Percentiles rank a stretch among this genome's conserved stretches.
Evolutionary conservation across 2,113 vertebrate genomes (phyloP).

Genomic region (Colaptes auratus): DNA sequence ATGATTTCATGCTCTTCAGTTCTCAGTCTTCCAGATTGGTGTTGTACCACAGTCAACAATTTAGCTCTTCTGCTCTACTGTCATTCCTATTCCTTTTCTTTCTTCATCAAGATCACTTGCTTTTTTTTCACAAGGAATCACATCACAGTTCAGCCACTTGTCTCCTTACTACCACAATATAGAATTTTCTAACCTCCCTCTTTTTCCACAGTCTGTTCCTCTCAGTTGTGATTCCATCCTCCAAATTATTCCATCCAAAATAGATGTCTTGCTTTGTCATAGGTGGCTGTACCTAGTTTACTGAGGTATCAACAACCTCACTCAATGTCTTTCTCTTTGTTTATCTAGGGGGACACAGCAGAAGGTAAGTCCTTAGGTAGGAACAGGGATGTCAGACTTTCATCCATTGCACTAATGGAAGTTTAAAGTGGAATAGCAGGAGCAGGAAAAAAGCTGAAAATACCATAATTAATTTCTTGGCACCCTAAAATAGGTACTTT

Average conservation of each 20-base stretch:
- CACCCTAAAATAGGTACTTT: background rate
- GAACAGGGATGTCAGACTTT: background rate
- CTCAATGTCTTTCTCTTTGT: background rate
- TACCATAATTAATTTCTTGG: background rate
- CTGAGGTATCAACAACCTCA: background rate
- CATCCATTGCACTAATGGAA: background rate
- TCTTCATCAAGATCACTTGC: background rate
- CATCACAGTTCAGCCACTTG: background rate
- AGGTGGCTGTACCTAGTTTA: background rate
- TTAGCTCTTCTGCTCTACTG: background rate
- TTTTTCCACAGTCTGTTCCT: background rate
- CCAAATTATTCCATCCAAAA: background rate
- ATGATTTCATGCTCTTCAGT: background rate
- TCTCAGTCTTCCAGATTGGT: background rate
- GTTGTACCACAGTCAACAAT: background rate
- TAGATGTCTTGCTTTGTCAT: background rate
- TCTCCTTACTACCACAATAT: fast-evolving
- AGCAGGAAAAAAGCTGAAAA: background rate
- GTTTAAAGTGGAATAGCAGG: background rate
- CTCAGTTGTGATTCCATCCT: background rate
- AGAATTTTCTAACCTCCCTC: background rate
- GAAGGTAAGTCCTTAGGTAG: background rate
- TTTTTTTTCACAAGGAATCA: background rate
- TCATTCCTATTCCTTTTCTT: background rate
- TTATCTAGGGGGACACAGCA: background rate